Evolutionary conservation across 2,113 vertebrate species (phyloP).

Genomic region (Charina bottae): DNA sequence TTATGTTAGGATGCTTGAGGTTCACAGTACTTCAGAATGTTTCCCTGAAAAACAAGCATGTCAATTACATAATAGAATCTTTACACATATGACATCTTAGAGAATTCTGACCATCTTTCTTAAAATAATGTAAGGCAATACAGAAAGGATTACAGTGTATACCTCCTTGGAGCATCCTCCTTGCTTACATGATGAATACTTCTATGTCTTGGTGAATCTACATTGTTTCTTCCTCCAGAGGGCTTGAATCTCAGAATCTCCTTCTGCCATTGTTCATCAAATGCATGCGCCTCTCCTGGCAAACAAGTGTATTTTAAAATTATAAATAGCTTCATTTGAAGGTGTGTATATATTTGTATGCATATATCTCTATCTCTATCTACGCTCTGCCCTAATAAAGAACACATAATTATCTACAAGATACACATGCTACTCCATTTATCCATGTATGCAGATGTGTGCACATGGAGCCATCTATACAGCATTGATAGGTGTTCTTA

Average conservation of each 20-base stretch:
- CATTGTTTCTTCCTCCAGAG: slow-evolving; percentile 43
- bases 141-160: slow-evolving; percentile 46
- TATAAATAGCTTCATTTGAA: not conserved
- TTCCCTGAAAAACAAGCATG: not conserved
- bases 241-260: slow-evolving; percentile 80
- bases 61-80: not conserved
- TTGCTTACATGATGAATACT: slow-evolving; percentile 52
- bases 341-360: not conserved
- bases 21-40: not conserved
- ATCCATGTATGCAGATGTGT: not conserved
- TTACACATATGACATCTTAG: not conserved
- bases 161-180: slow-evolving; percentile 75
- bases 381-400: not conserved
- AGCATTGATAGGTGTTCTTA: not conserved
- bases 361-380: not conserved
- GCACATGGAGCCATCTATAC: not conserved
- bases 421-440: not conserved
- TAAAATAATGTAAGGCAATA: slow-evolving; percentile 1
- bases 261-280: slow-evolving; percentile 89
- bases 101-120: not conserved
- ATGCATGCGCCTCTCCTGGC: slow-evolving; percentile 85
- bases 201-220: slow-evolving; percentile 68
- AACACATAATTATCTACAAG: not conserved
- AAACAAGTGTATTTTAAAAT: slow-evolving; percentile 16
- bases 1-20: not conserved